A percentile compares a stretch with the other conserved stretches of the same genome.
phyloP scores from a whole-genome alignment of 2,113 vertebrate species.

The Tetrax tetrax region DNA sequence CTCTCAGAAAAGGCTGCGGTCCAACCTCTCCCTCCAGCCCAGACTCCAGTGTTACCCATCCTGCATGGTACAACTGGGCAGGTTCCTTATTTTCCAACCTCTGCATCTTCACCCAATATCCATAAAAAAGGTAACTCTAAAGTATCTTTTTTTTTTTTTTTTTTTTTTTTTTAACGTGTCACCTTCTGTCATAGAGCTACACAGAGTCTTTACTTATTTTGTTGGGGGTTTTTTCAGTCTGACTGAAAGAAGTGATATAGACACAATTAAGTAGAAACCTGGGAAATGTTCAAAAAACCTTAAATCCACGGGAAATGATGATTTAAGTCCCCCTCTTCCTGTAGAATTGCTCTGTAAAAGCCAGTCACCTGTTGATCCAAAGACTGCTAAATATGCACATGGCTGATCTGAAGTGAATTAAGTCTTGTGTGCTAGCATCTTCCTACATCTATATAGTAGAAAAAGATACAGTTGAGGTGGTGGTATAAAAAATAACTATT shows the following conservation, averaged over 20 bases:
- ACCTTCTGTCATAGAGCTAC: not conserved
- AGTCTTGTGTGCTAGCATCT: not conserved
- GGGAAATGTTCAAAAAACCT: not conserved
- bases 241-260: not conserved
- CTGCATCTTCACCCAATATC: constrained; percentile 70
- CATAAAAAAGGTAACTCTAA: constrained; percentile 74
- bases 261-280: not conserved
- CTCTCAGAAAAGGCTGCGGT: constrained; percentile 74
- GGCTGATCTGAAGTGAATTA: not conserved
- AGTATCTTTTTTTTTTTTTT: not conserved
- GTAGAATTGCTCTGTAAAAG: not conserved
- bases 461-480: not conserved
- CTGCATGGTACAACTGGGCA: constrained; percentile 66
- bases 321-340: not conserved
- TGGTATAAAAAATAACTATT: not conserved
- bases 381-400: not conserved
- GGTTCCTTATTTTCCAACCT: constrained; percentile 70
- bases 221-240: not conserved
- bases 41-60: constrained; percentile 71
- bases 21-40: constrained; percentile 82
- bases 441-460: not conserved
- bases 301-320: not conserved
- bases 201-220: not conserved
- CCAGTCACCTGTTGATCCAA: not conserved
- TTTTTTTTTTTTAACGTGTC: not conserved